Conservation (phyloP, 2,113 vertebrate genomes). For the Tragelaphus scriptus region DNA sequence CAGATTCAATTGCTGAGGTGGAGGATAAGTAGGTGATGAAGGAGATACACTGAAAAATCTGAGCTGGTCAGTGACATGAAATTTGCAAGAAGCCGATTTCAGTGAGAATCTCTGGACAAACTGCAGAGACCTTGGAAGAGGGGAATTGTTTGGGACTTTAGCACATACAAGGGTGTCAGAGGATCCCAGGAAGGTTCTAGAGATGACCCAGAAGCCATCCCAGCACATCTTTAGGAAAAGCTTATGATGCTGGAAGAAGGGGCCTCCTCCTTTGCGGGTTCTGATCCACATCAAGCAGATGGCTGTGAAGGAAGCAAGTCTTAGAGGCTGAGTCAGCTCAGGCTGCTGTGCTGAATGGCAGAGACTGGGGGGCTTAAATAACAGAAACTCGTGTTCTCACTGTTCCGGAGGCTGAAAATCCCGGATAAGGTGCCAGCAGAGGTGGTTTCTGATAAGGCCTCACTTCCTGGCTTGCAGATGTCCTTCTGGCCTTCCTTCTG, state of each 20-base stretch:
- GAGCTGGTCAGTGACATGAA: not conserved
- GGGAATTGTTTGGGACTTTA: not conserved
- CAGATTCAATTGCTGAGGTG: fast-evolving
- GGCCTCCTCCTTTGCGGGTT: not conserved
- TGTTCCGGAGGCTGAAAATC: not conserved
- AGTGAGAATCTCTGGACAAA: not conserved
- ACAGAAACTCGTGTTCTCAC: not conserved
- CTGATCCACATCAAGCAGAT: fast-evolving
- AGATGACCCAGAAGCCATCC: not conserved
- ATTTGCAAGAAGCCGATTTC: not conserved
- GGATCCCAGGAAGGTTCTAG: not conserved
- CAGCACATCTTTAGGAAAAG: not conserved
- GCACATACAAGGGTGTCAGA: not conserved
- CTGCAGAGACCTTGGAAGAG: not conserved
- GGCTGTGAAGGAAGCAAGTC: not conserved
- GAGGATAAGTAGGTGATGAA: not conserved
- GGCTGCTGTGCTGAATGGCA: not conserved
- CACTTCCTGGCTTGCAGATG: not conserved
- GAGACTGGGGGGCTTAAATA: fast-evolving
- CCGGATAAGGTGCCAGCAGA: not conserved
- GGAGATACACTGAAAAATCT: not conserved
- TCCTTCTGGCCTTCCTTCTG: not conserved
- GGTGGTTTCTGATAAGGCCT: not conserved
- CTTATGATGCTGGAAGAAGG: not conserved
- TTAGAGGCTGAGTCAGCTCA: not conserved